These are phyloP conservation scores for Tachypleus tridentatus DNA, from an alignment of 1,140 invertebrate genomes.

Conservation along the genomic window DNA sequence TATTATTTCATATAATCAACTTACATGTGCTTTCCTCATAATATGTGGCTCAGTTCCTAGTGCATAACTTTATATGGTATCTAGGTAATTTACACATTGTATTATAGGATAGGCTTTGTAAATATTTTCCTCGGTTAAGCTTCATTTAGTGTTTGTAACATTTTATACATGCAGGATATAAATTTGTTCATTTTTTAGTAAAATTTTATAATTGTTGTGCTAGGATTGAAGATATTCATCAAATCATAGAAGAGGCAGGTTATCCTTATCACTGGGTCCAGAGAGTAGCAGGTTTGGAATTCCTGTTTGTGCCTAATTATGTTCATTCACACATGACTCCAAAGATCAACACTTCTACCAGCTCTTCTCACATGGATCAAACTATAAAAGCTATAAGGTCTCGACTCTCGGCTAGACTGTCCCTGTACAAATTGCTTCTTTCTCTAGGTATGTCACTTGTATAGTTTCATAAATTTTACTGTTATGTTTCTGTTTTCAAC, in stretches of 20 bases:
- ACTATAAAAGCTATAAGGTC: conserved; percentile 49
- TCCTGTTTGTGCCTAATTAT: conserved; percentile 36
- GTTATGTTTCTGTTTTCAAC: too few species aligned
- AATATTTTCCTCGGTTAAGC: conserved; percentile 26
- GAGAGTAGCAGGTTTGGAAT: conserved; percentile 69
- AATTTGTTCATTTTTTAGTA: conserved; percentile 14
- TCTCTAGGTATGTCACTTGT: conserved; percentile 52
- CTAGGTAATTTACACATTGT: too few species aligned
- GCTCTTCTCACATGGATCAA: conserved; percentile 31
- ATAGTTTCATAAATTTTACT: conserved; percentile 18
- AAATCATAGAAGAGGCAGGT: conserved; percentile 39
- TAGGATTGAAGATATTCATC: conserved; percentile 3
- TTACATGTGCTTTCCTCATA: too few species aligned
- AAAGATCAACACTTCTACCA: conserved; percentile 22
- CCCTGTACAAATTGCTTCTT: conserved; percentile 56
- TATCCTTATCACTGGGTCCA: conserved; percentile 83
- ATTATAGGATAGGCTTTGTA: too few species aligned
- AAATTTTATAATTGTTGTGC: conserved; percentile 3
- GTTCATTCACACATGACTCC: background rate
- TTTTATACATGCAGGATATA: background rate
- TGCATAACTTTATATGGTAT: too few species aligned
- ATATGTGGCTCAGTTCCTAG: too few species aligned
- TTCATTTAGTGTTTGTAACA: conserved; percentile 8
- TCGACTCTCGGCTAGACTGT: conserved; percentile 55
- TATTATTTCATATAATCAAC: too few species aligned